Evolutionary conservation across 2,797 vertebrate genomes (phyloP).

Genomic region (Sternotherus odoratus): DNA sequence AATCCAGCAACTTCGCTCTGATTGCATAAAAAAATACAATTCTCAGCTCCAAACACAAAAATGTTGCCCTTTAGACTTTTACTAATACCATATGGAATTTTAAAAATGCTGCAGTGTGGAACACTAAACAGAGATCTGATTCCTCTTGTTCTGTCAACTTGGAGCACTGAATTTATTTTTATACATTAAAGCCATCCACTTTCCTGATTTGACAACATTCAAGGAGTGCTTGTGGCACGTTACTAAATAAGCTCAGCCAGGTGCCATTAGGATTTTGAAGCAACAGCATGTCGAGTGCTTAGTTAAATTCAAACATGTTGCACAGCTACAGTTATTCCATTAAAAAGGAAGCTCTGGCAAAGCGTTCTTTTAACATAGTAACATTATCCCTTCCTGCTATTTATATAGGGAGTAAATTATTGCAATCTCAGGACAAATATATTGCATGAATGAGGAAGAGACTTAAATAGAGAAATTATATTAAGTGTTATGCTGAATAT

Average conservation of each 20-base stretch:
- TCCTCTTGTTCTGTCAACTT: conserved; percentile 61
- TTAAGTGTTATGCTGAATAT: neutral
- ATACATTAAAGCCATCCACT: conserved; percentile 65
- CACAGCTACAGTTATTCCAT: conserved; percentile 2
- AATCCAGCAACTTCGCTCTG: conserved; percentile 93
- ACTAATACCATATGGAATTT: neutral
- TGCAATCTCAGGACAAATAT: conserved; percentile 20
- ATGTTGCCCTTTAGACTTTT: neutral
- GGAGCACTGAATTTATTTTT: conserved; percentile 80
- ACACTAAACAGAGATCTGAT: neutral
- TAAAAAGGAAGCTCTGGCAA: conserved; percentile 31
- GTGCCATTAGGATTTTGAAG: conserved; percentile 26
- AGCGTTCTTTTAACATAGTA: conserved; percentile 43
- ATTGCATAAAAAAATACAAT: conserved; percentile 79
- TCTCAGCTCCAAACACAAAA: conserved; percentile 74
- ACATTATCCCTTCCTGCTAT: conserved; percentile 3
- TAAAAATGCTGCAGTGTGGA: neutral
- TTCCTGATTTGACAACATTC: conserved; percentile 62
- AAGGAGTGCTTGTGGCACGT: conserved; percentile 83
- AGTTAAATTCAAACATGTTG: neutral
- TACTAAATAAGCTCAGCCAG: conserved; percentile 29
- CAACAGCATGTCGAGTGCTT: conserved; percentile 17
- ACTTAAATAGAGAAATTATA: neutral
- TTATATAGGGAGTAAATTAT: neutral
- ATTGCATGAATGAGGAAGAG: neutral